Evolutionary conservation across 2,888 invertebrate genomes (phyloP), one percentile per base, ranked within the genome.

Genomic region (Psococerastis gibbosa): DNA sequence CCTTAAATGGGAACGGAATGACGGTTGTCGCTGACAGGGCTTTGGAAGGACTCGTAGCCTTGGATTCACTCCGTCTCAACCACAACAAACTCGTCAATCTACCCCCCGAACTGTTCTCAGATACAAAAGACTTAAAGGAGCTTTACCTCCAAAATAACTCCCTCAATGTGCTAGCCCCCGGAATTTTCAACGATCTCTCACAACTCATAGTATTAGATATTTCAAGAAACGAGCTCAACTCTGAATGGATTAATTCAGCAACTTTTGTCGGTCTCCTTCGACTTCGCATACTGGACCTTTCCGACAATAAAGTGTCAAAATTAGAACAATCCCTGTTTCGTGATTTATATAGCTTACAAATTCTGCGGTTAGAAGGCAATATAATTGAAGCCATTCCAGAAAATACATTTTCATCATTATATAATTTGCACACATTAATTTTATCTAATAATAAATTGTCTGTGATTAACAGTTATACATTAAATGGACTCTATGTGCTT

Each of bases 111-210:
- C 65, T 88, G 44, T 83, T 88, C 58, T 68, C 76, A 54, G 82
- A 83, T 56, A 74, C 79, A 31, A 70, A 76, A 53, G 78, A 80
- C 50, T 65, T 85, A 35, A 76, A 78, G 60, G 82, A 84, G 63
- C 73, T 85, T 55, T 79, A 83, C 59, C 62, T 85, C 45, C 77
- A 78, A 55, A 84, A 84, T 59, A 87, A 87, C 60, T 77, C 79
- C 31, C 73, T 87, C 47, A 77, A 78, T 53, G 81, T 83, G 13
- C 62, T 85, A 27, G 82, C 82, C 41, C 81, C 82, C 8, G 82
- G 81, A 18, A 64, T 85, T 46, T 83, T 87, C 56, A 71, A 75
- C 54, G 80, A 80, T 53, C 64, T 84, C 45, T 69, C 73, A 43
- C 78, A 82, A 60, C 66, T 87, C 42, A 62, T 81, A 42, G 76